These are phyloP conservation scores for Lissonota sp. DNA, from an alignment of 2,888 invertebrate genomes.

Conservation along the genomic window DNA sequence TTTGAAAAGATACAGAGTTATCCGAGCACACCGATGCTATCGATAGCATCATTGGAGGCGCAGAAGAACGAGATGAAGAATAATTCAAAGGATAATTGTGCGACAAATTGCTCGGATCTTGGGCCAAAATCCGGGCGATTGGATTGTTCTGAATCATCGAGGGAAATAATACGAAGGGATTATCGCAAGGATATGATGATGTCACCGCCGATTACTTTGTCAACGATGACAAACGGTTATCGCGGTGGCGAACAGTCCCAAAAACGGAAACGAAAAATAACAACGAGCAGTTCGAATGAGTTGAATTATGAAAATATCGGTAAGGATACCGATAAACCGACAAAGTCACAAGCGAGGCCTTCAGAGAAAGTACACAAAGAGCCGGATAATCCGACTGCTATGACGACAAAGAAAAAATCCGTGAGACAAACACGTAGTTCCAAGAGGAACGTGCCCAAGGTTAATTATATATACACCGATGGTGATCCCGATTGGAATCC, in stretches of 20 bases:
- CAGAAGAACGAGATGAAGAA: conserved; percentile 34
- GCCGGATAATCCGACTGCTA: conserved; percentile 38
- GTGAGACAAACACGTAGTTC: conserved; percentile 78
- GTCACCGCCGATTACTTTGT: conserved; percentile 1
- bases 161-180: conserved; percentile 70
- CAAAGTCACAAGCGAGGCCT: conserved; percentile 58
- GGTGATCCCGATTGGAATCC: conserved; percentile 79
- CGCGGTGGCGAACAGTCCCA: conserved; percentile 62
- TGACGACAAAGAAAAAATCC: conserved; percentile 58
- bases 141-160: conserved; percentile 39
- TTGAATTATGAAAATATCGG: conserved; percentile 63
- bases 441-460: conserved; percentile 78
- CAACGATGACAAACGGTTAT: conserved; percentile 56
- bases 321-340: conserved; percentile 47
- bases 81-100: neutral
- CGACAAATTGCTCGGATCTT: neutral
- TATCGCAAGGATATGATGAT: conserved; percentile 69
- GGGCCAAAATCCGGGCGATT: neutral
- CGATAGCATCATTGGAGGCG: conserved; percentile 76
- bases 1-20: conserved; percentile 69
- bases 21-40: conserved; percentile 76
- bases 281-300: neutral
- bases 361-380: conserved; percentile 60
- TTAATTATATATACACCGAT: conserved; percentile 80
- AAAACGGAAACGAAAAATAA: conserved; percentile 67